These are phyloP conservation scores for Cephus sareptanus DNA, from an alignment of 2,888 invertebrate species.

Conservation along the genomic window DNA sequence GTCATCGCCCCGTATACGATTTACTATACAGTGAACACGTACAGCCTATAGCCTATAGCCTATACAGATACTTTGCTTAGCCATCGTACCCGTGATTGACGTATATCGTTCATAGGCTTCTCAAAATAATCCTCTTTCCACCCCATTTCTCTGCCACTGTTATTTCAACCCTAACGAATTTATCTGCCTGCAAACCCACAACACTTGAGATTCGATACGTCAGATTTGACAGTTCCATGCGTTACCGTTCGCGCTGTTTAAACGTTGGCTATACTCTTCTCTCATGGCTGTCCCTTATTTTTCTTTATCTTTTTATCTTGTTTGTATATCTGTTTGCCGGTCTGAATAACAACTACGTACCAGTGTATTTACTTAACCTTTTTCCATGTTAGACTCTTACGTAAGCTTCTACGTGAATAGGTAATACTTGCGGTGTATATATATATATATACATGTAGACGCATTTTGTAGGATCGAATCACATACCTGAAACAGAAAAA, in stretches of 20 bases:
- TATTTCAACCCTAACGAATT: not conserved
- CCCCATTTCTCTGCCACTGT: not conserved
- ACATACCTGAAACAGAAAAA: conserved; percentile 51
- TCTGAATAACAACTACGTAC: not conserved
- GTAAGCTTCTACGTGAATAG: not conserved
- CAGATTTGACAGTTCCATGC: not conserved
- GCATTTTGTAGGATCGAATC: conserved; percentile 3
- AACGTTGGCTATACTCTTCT: not conserved
- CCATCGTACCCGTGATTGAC: not conserved
- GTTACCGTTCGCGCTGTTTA: not conserved
- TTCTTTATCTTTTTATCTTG: not conserved
- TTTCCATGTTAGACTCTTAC: not conserved
- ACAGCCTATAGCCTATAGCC: not conserved
- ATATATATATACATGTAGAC: conserved; percentile 16
- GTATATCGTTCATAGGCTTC: not conserved
- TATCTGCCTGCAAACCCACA: not conserved
- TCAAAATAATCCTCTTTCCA: not conserved
- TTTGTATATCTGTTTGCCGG: not conserved
- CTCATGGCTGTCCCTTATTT: not conserved
- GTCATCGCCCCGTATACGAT: not conserved
- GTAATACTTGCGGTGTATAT: conserved; percentile 3
- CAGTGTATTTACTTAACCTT: not conserved
- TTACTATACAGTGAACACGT: not conserved
- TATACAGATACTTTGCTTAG: not conserved
- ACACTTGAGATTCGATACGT: not conserved